These are phyloP conservation scores for Calephelis nemesis DNA, from an alignment of 1,140 invertebrate genomes.

Conservation along the genomic window DNA sequence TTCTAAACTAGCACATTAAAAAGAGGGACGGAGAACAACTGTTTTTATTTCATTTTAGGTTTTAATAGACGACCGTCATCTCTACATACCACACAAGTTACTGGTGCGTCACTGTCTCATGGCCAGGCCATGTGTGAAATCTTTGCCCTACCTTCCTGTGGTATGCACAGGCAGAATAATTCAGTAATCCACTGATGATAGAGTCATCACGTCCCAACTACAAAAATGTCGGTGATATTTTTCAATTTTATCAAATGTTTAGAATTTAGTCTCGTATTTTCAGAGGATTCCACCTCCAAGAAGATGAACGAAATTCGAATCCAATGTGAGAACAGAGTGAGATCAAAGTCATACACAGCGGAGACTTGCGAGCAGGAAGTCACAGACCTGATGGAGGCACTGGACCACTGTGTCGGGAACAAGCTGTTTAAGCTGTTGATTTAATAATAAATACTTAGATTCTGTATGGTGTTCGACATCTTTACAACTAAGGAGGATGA, in stretches of 20 bases:
- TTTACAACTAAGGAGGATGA: no score
- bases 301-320: constrained; percentile 35
- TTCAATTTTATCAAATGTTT: background rate
- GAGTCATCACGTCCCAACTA: background rate
- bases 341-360: constrained; percentile 46
- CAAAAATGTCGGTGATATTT: background rate
- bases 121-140: no score
- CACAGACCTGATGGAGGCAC: constrained; percentile 46
- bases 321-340: constrained; percentile 44
- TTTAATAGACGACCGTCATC: no score
- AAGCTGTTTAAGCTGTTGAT: constrained; percentile 41
- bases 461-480: no score
- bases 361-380: constrained; percentile 58
- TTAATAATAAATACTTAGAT: constrained; percentile 9
- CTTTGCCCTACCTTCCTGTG: no score
- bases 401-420: constrained; percentile 51
- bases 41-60: no score
- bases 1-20: no score
- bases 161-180: no score
- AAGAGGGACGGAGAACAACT: no score
- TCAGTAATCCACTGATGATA: no score
- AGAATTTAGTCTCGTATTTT: background rate
- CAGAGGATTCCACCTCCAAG: constrained; percentile 44
- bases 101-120: no score
- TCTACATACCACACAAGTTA: no score